Conservation (phyloP, 2,888 invertebrate species). For the Himalopsyche kuldschensis region DNA sequence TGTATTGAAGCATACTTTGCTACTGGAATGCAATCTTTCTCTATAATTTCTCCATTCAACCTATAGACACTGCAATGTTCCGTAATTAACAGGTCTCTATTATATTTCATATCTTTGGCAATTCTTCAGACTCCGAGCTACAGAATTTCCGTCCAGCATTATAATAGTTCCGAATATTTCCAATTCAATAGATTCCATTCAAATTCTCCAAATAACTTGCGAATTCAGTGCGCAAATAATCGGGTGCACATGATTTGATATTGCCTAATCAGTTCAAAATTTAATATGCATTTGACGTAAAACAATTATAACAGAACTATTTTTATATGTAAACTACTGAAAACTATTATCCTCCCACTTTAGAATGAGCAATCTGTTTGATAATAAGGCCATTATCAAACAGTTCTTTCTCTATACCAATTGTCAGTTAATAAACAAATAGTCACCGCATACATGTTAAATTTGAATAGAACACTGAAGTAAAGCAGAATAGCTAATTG, state of each 20-base stretch:
- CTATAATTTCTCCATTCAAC: not conserved
- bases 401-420: too few species aligned
- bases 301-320: not conserved
- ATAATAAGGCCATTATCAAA: too few species aligned
- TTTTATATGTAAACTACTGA: not conserved
- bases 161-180: not conserved
- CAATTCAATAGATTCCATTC: not conserved
- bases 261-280: not conserved
- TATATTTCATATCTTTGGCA: not conserved
- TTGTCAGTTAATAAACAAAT: too few species aligned
- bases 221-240: not conserved
- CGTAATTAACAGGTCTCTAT: too few species aligned
- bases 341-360: too few species aligned
- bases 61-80: not conserved
- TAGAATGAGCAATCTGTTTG: too few species aligned
- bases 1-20: too few species aligned
- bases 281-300: not conserved
- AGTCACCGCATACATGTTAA: too few species aligned
- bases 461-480: too few species aligned
- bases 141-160: not conserved
- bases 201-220: not conserved
- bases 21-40: too few species aligned
- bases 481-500: too few species aligned
- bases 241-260: not conserved
- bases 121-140: not conserved